Evolutionary conservation across 2,888 invertebrate species (phyloP), one percentile per base, ranked within the genome.

Genomic region (Cataglyphis albicans): DNA sequence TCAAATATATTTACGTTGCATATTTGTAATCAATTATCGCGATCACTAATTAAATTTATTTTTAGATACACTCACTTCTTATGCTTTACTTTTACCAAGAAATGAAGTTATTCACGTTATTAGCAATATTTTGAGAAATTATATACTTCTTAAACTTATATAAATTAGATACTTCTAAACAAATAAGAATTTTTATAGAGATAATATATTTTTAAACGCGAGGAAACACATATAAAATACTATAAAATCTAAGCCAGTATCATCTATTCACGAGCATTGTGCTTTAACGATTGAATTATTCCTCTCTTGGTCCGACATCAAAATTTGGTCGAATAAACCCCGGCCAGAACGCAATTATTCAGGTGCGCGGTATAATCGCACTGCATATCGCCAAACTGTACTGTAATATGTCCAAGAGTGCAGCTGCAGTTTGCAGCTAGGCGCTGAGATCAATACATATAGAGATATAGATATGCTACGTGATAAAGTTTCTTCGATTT

Each of bases 241-340:
- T 59, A 59, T 21, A 59, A 52, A 59, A 25, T 44, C 32, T 35
- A 72, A 72, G 12, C 18, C 32, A 12, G 41, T 78, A 44, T 59
- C 70, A 72, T 59, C 25, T 25, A 72, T 52, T 12, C 41, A 9
- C 70, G 29, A 52, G 15, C 65, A 59, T 18, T n/a, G 65, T 87
- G 88, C 83, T 90, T 87, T 84, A 81, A 85, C 86, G 88, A 91
- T 90, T 89, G 41, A 91, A 91, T 91, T 91, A 91, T 91, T 87
- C 81, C 83, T 81, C 84, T 65, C 41, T 68, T 57, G 67, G 75
- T 68, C 78, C 84, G 70, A 87, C 89, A 85, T 87, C 86, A 87
- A 90, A 90, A 89, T 90, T 91, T 86, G 84, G 86, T 80, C 64
- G 86, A 84, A 85, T 80, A 81, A 81, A 55, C 68, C 67, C 70